Evolutionary conservation across 1,140 invertebrate species (phyloP).

Genomic region (Scaptomyza montana): DNA sequence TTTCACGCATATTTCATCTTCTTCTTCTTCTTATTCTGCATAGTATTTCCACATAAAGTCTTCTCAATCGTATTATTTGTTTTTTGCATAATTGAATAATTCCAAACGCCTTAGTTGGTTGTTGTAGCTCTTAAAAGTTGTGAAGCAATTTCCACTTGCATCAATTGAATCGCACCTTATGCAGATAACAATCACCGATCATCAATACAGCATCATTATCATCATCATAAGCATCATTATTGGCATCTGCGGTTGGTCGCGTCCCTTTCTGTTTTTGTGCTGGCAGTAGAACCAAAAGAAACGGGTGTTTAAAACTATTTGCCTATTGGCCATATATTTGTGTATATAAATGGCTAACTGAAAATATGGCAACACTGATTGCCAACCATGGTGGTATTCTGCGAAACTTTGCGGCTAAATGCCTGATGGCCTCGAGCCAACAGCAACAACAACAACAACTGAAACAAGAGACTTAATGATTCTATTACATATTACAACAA

Average conservation of each 20-base stretch:
- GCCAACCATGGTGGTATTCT: constrained; percentile 54
- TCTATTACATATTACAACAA: constrained; percentile 57
- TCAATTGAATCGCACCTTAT: constrained; percentile 72
- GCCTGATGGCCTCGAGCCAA: constrained; percentile 27
- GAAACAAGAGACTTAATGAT: constrained; percentile 58
- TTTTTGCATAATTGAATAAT: background rate
- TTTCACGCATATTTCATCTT: too few species aligned
- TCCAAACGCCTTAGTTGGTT: constrained; percentile 13
- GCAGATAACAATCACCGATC: constrained; percentile 53
- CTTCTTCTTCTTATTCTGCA: too few species aligned
- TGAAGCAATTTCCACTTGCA: constrained; percentile 49
- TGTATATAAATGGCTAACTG: background rate
- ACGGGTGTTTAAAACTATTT: constrained; percentile 62
- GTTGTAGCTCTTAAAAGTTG: constrained; percentile 34
- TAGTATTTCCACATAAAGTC: too few species aligned
- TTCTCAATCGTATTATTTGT: too few species aligned
- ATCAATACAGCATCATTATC: constrained; percentile 12
- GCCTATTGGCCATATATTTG: constrained; percentile 37
- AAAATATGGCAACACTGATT: constrained; percentile 22
- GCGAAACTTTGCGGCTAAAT: constrained; percentile 33
- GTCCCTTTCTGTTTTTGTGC: background rate
- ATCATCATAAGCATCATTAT: constrained; percentile 4
- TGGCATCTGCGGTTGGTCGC: constrained; percentile 19
- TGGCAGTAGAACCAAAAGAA: constrained; percentile 15
- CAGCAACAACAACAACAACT: background rate